phyloP scores from a whole-genome alignment of 1,140 invertebrate genomes.

The Procambarus clarkii region DNA sequence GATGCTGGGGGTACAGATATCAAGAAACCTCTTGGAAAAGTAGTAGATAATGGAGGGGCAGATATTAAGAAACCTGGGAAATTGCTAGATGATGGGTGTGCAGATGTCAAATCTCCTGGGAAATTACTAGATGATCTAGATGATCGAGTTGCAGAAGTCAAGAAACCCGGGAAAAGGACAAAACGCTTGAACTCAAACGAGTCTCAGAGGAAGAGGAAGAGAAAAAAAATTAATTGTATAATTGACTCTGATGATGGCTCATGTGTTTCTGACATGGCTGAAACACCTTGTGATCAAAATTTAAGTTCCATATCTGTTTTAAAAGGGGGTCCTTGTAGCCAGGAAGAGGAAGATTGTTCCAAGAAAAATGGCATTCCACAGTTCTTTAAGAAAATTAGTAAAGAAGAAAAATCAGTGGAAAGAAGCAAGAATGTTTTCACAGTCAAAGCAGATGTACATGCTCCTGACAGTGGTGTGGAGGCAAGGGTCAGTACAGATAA shows the following conservation, averaged over 20 bases:
- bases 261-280: background rate
- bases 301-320: background rate
- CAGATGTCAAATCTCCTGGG: background rate
- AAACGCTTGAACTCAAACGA: background rate
- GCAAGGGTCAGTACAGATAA: background rate
- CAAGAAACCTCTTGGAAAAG: background rate
- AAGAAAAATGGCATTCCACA: conserved; percentile 25
- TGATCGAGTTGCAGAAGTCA: background rate
- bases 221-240: background rate
- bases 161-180: background rate
- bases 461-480: conserved; percentile 13
- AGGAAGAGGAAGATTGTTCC: background rate
- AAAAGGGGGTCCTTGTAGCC: background rate
- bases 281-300: background rate
- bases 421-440: conserved; percentile 26
- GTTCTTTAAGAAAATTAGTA: conserved; percentile 42
- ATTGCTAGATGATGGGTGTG: background rate
- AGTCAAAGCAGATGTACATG: conserved; percentile 53
- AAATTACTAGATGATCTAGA: background rate
- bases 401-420: conserved; percentile 24
- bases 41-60: too few relatives aligned
- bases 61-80: background rate
- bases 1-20: background rate
- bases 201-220: background rate
- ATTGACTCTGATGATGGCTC: conserved; percentile 35